Percentiles rank a stretch among this genome's conserved stretches.
Conservation (phyloP, 2,797 vertebrate species). For the Diplodus puntazzo region DNA sequence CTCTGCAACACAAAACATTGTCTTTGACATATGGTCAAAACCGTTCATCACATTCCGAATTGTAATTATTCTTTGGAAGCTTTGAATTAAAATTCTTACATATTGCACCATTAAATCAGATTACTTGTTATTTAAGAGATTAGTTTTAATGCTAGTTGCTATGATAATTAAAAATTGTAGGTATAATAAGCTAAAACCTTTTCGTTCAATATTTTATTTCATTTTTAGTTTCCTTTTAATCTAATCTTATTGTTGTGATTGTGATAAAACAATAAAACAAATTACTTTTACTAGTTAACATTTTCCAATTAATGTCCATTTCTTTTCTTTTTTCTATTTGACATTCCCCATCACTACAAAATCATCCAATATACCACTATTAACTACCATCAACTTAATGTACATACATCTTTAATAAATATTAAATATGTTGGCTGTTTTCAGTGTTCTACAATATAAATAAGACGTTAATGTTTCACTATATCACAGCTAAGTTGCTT, state of each 20-base stretch:
- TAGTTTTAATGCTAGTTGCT: no score
- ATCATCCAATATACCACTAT: not conserved
- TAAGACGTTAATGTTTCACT: not conserved
- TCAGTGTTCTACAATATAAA: slow-evolving; percentile 1
- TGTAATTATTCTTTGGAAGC: no score
- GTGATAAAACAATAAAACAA: not conserved
- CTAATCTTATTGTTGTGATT: no score
- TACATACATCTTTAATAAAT: slow-evolving; percentile 42
- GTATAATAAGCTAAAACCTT: no score
- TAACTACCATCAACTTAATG: not conserved
- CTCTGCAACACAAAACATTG: no score
- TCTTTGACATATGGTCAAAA: no score
- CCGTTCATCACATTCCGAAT: no score
- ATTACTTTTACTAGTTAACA: not conserved
- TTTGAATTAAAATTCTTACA: no score
- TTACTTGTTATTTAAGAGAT: not conserved
- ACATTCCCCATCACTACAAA: not conserved
- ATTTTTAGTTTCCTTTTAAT: no score
- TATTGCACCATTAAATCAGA: not conserved
- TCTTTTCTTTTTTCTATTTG: not conserved
- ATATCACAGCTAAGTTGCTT: slow-evolving; percentile 16
- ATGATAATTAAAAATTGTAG: no score
- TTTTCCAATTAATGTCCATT: not conserved
- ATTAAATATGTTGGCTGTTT: slow-evolving; percentile 31
- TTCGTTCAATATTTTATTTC: no score